Evolutionary conservation across 2,888 invertebrate species (phyloP).

Genomic region (Orgyia antiqua): DNA sequence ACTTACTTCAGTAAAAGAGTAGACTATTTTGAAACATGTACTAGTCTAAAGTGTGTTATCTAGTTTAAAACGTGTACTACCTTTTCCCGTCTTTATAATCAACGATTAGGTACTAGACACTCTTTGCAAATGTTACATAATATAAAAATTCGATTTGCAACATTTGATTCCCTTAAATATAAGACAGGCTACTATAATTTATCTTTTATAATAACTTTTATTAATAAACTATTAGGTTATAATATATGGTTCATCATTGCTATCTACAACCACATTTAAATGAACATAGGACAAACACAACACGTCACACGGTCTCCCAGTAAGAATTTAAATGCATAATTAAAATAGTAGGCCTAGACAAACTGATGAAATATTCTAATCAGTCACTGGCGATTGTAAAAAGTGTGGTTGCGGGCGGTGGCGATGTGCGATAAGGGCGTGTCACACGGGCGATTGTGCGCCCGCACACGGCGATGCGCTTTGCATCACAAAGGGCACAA

Average conservation of each 20-base stretch:
- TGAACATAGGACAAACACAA: conserved; percentile 8
- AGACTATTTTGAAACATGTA: too few relatives aligned
- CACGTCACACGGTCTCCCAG: conserved; percentile 41
- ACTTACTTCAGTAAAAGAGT: too few relatives aligned
- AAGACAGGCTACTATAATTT: too few relatives aligned
- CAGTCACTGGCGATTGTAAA: conserved; percentile 67
- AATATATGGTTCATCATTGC: conserved; percentile 17
- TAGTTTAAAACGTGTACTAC: too few relatives aligned
- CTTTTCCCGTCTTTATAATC: too few relatives aligned
- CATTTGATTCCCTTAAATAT: too few relatives aligned
- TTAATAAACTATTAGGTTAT: too few relatives aligned
- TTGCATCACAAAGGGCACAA: conserved; percentile 77
- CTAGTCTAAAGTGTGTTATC: too few relatives aligned
- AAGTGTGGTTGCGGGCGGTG: conserved; percentile 49
- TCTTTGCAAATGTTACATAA: too few relatives aligned
- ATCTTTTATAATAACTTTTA: too few relatives aligned
- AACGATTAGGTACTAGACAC: too few relatives aligned
- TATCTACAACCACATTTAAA: conserved; percentile 10
- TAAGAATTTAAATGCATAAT: conserved; percentile 42
- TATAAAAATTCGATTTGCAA: too few relatives aligned
- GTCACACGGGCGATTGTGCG: conserved; percentile 64
- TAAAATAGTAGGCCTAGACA: conserved; percentile 48
- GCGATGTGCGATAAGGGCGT: conserved; percentile 59
- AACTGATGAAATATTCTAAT: conserved; percentile 74
- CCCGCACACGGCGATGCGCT: conserved; percentile 75